Evolutionary conservation across 2,797 vertebrate species (phyloP), one percentile per base, ranked within the genome.

Genomic region (Enteromius radiatus): DNA sequence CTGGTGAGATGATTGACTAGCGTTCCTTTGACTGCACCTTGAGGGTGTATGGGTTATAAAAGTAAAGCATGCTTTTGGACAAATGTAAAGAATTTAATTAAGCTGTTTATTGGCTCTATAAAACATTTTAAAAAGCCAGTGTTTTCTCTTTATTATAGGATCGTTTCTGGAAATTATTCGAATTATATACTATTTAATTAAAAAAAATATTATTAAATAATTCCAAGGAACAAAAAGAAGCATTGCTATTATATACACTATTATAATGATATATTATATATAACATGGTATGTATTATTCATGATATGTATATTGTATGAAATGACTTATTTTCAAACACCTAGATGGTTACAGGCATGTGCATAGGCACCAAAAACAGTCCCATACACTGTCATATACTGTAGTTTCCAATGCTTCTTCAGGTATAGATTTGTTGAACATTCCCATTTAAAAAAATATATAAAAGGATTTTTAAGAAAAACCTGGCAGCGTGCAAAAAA

Each of bases 401-500:
- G n/a, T n/a, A n/a, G n/a, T n/a, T n/a, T n/a, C n/a, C 63, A 65
- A 2, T 47, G 31, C 43, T 11, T 36, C 21, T 36, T 49, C 21
- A 49, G 43, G 21, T 47, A 67, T 36, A 78, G 31, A 36, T 49
- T 14, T 1, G 19, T 49, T 31, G n/a, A 65, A 33, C 28, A 47
- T 52, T 10, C 12, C 28, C 33, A 12, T 78, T 78, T 5, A 78
- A 78, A 77, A 15, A 77, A 47, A n/a, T n/a, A n/a, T 43, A n/a
- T 23, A 49, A 47, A 36, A 33, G 28, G 1, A n/a, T 33, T 31
- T 65, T 65, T 36, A 74, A 23, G 43, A 11, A 65, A 64, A 28
- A 2, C 61, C 45, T 17, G 10, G 15, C 9, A 21, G 17, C 59
- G 15, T 33, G 43, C 19, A 47, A 19, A 12, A 78, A 33, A 45